Conservation (phyloP, 2,888 invertebrate species). For the Lasioglossum figueresi region DNA sequence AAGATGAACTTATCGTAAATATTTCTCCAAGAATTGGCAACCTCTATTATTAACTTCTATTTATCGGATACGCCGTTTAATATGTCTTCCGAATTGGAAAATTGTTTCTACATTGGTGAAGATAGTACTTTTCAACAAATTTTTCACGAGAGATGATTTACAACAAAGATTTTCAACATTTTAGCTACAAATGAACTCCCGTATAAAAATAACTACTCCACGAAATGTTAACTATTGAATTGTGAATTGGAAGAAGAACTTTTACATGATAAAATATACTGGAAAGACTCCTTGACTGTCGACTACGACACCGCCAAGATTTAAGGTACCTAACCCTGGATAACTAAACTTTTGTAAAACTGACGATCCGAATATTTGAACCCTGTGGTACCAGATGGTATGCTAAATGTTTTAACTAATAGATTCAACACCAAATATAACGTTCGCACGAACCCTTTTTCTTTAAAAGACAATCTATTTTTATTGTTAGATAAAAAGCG, state of each 20-base stretch:
- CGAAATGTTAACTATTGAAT: background rate
- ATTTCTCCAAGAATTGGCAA: background rate
- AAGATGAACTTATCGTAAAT: background rate
- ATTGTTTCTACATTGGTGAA: background rate
- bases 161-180: background rate
- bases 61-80: no score
- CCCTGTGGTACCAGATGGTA: background rate
- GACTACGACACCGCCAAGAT: no score
- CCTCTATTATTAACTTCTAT: background rate
- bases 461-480: background rate
- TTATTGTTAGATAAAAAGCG: background rate
- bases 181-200: background rate
- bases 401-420: background rate
- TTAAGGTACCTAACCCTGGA: background rate
- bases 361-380: background rate
- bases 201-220: background rate
- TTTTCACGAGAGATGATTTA: background rate
- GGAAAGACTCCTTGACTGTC: no score
- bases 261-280: no score
- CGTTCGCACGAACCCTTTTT: background rate
- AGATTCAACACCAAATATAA: background rate
- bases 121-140: background rate
- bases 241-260: no score
- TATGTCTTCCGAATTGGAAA: no score
- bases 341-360: background rate